Evolutionary conservation across 1,140 invertebrate species (phyloP).

Genomic region (Rhizoglyphus robini): DNA sequence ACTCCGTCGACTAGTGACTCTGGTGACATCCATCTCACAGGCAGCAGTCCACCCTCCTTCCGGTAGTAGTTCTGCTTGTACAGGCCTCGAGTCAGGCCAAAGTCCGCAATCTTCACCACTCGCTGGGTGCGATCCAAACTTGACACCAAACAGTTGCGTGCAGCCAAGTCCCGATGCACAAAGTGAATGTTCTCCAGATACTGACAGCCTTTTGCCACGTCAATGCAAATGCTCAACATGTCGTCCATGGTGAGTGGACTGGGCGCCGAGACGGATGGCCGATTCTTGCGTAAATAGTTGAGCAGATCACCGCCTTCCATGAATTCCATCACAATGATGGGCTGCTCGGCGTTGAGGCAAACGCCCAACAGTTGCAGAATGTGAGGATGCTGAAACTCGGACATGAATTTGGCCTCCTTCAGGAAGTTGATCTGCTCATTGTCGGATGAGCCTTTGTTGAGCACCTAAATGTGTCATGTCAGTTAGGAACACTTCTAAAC

Average conservation of each 20-base stretch:
- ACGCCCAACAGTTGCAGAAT: slow-evolving; percentile 83
- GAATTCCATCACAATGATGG: slow-evolving; percentile 84
- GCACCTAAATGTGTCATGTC: slow-evolving; percentile 46
- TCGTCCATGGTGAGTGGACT: slow-evolving; percentile 54
- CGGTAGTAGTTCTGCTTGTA: slow-evolving; percentile 34
- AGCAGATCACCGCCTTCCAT: slow-evolving; percentile 93
- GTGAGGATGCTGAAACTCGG: slow-evolving; percentile 89
- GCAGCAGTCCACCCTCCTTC: slow-evolving; percentile 31
- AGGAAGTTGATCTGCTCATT: slow-evolving; percentile 84
- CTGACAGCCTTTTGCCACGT: slow-evolving; percentile 77
- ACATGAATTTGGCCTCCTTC: slow-evolving; percentile 93
- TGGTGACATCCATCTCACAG: slow-evolving; percentile 85
- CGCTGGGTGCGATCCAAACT: slow-evolving; percentile 42
- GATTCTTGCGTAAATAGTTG: slow-evolving; percentile 54
- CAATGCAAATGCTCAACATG: slow-evolving; percentile 76
- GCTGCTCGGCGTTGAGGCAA: slow-evolving; percentile 79
- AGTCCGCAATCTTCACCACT: slow-evolving; percentile 71
- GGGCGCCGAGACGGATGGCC: neutral
- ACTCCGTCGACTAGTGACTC: slow-evolving; percentile 61
- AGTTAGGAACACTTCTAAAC: neutral
- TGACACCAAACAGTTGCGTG: slow-evolving; percentile 79
- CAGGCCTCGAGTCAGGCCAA: slow-evolving; percentile 82
- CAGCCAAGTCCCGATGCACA: slow-evolving; percentile 85
- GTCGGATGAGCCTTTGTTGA: slow-evolving; percentile 74
- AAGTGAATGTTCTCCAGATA: slow-evolving; percentile 89